Evolutionary conservation across 1,140 invertebrate species (phyloP).

Genomic region (Cyrtorhinus lividipennis): DNA sequence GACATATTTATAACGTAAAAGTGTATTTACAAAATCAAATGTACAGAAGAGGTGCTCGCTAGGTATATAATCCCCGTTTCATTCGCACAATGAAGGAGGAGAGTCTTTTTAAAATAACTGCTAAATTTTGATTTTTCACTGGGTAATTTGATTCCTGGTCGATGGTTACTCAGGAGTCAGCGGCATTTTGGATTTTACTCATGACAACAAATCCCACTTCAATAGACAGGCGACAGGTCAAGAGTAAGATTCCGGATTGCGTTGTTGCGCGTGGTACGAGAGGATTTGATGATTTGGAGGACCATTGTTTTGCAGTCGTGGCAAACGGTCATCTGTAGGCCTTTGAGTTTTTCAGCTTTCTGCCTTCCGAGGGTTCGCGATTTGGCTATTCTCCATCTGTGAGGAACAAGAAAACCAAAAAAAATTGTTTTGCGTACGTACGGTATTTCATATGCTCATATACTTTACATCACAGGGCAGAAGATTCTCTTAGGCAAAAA

Average conservation of each 20-base stretch:
- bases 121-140: too few species aligned
- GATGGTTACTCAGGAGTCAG: too few species aligned
- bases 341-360: slow-evolving; percentile 46
- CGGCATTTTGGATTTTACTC: too few species aligned
- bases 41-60: not conserved
- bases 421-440: slow-evolving; percentile 17
- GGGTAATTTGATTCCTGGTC: too few species aligned
- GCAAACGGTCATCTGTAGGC: slow-evolving; percentile 75
- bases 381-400: slow-evolving; percentile 24
- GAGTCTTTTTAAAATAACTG: too few species aligned
- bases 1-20: not conserved
- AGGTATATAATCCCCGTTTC: too few species aligned
- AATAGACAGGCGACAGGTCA: slow-evolving; percentile 64
- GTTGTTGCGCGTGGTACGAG: slow-evolving; percentile 60
- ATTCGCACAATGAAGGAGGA: too few species aligned
- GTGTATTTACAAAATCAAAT: not conserved
- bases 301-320: slow-evolving; percentile 90
- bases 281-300: slow-evolving; percentile 78
- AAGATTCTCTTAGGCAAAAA: too few species aligned
- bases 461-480: too few species aligned
- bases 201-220: too few species aligned
- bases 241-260: slow-evolving; percentile 63
- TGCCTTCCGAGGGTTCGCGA: slow-evolving; percentile 27
- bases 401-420: too few species aligned
- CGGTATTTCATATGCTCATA: not conserved